These are phyloP conservation scores for Frankliniella fusca DNA, from an alignment of 2,888 invertebrate species.

Conservation along the genomic window DNA sequence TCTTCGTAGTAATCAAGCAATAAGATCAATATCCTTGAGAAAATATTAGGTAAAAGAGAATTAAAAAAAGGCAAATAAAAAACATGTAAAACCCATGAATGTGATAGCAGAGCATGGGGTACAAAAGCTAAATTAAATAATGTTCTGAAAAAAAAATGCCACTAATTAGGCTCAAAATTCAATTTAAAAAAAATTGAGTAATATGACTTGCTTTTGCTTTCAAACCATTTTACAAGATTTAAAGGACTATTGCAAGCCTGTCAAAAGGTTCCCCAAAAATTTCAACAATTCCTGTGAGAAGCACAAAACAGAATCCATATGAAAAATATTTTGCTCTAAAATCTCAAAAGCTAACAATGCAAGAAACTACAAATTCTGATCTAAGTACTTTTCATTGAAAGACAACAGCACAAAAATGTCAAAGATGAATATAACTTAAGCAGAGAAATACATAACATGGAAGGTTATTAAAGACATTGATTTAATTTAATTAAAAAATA, in stretches of 20 bases:
- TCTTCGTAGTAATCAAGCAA: neutral
- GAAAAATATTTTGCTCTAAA: constrained; percentile 23
- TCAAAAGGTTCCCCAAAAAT: neutral
- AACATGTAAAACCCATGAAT: no score
- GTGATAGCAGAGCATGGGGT: no score
- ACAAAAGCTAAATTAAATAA: neutral
- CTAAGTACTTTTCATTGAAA: constrained; percentile 3
- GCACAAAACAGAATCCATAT: neutral
- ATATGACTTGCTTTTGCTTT: neutral
- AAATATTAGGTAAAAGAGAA: neutral
- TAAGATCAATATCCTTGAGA: neutral
- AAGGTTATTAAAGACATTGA: neutral
- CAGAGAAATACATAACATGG: neutral
- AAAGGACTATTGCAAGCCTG: neutral
- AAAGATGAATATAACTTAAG: neutral
- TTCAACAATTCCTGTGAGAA: neutral
- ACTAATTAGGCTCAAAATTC: neutral
- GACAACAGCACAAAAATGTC: neutral
- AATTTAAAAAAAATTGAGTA: neutral
- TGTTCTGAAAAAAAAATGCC: neutral
- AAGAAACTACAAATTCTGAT: neutral
- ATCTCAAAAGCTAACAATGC: constrained; percentile 8
- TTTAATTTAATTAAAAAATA: neutral
- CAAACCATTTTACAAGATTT: neutral
- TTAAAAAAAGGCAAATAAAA: neutral